Percentiles rank a stretch among this genome's conserved stretches.
Conservation (phyloP, 2,113 vertebrate genomes). For the Xenopus tropicalis region UCB_Xtro_10.0 CM004450.2:94355501-94356000, state of each 20-base stretch:
- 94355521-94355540: no score
- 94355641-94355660: not conserved
- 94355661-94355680: not conserved
- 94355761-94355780: constrained; percentile 25
- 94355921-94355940: constrained; percentile 1
- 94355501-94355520: no score
- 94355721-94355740: constrained; percentile 17
- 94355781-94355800: constrained; percentile 26
- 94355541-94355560: no score
- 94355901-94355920: constrained; percentile 31
- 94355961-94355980: constrained; percentile 27
- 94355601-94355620: not conserved
- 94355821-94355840: constrained; percentile 10
- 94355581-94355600: not conserved
- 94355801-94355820: constrained; percentile 23
- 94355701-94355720: not conserved
- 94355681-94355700: not conserved
- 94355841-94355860: constrained; percentile 13
- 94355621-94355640: not conserved
- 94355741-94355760: constrained; percentile 18
- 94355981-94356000: constrained; percentile 17
- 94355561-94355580: no score
- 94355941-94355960: constrained; percentile 10
- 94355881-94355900: constrained; percentile 26
- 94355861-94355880: constrained; percentile 35